Conservation (phyloP, 2,888 invertebrate genomes). For the Orchestes rusci region DNA sequence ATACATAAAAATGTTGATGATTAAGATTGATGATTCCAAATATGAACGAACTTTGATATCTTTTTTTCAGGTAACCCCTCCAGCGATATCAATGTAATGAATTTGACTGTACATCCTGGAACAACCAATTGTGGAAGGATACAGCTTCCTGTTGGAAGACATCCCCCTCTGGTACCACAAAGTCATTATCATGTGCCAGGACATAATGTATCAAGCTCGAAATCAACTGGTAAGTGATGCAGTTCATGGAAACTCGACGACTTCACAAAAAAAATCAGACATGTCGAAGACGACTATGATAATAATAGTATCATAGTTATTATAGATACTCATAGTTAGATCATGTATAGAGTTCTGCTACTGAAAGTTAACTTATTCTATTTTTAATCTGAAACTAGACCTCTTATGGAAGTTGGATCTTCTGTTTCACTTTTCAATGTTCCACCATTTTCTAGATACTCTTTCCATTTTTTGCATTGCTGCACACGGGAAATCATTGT, state of each 20-base stretch:
- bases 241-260: too few relatives aligned
- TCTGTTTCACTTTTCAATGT: slow-evolving; percentile 2
- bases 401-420: too few relatives aligned
- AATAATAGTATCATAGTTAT: too few relatives aligned
- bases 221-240: slow-evolving; percentile 25
- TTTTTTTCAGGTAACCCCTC: slow-evolving; percentile 25
- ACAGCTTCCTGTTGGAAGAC: slow-evolving; percentile 39
- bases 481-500: slow-evolving; percentile 28
- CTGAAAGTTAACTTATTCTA: too few relatives aligned
- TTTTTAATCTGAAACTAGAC: too few relatives aligned
- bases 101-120: slow-evolving; percentile 49
- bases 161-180: slow-evolving; percentile 26
- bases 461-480: slow-evolving; percentile 37
- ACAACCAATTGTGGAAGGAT: slow-evolving; percentile 34
- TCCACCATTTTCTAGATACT: slow-evolving; percentile 27
- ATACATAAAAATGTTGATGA: too few relatives aligned
- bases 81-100: slow-evolving; percentile 44
- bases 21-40: too few relatives aligned
- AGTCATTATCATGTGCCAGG: slow-evolving; percentile 31
- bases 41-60: too few relatives aligned
- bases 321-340: too few relatives aligned
- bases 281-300: too few relatives aligned
- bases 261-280: too few relatives aligned
- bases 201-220: slow-evolving; percentile 27
- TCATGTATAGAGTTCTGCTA: too few relatives aligned